Evolutionary conservation across 2,113 vertebrate genomes (phyloP), one percentile per base, ranked within the genome.

Genomic region (Scomber colias): DNA sequence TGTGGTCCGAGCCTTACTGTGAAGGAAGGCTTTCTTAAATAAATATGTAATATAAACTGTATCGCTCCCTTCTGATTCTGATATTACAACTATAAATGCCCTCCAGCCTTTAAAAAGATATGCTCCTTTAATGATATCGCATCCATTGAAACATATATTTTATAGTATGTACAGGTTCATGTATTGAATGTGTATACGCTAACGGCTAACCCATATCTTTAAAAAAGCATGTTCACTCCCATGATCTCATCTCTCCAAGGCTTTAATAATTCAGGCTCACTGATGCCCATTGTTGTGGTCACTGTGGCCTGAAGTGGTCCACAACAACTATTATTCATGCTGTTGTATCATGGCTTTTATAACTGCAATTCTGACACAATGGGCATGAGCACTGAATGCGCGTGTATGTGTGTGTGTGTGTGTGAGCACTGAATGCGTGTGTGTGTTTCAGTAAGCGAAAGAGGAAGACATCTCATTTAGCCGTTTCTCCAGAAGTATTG

Each of bases 241-340:
- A 21, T 35, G 12, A 48, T 68, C 71, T 45, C 62, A 24, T 78
- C 69, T 49, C 21, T 65, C 54, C 44, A 31, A 35, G 31, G 51
- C 57, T 53, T 87, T 21, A 85, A 87, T 85, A 63, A 85, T 88
- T 87, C 81, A 85, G 54, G 17, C 57, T 44, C 19, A 24, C 31
- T 45, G 57, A 64, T 44, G 80, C 75, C 50, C 57, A 56, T 55
- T 67, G 44, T 49, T 56, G 54, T 66, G 83, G 76, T 64, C 71
- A 68, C 75, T 66, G 75, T 24, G 81, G 68, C 76, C 81, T 71
- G 62, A 79, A 81, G 81, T 79, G 72, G 81, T 73, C 80, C 53
- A 73, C 44, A 69, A 24, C n/a, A 15, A 71, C 45, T 44, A 63
- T 74, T 70, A 79, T 46, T 84, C 46, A 79, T 46, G 60, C 73